Evolutionary conservation across 2,113 vertebrate species (phyloP).

Genomic region (Antechinus stuartii): DNA sequence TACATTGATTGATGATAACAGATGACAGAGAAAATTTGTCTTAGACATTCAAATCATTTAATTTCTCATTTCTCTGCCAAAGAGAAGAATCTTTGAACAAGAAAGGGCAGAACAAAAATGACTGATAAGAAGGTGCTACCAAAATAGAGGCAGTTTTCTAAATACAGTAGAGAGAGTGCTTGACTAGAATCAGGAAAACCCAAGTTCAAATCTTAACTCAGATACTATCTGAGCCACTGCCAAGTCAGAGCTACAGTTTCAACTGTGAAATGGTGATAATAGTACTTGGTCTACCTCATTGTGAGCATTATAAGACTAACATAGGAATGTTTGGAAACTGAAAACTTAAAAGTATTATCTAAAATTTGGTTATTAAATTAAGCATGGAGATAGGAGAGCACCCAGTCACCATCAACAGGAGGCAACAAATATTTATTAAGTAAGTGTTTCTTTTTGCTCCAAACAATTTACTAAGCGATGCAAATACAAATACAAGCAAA

Average conservation of each 20-base stretch:
- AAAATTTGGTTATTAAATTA: not conserved
- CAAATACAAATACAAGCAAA: not conserved
- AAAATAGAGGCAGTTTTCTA: not conserved
- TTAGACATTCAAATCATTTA: not conserved
- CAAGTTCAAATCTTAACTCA: not conserved
- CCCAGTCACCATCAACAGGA: not conserved
- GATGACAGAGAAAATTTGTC: not conserved
- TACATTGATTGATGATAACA: not conserved
- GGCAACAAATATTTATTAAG: not conserved
- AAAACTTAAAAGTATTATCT: not conserved
- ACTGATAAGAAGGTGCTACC: not conserved
- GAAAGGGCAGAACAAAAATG: not conserved
- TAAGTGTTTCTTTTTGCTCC: not conserved
- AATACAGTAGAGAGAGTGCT: not conserved
- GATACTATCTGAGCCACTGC: not conserved
- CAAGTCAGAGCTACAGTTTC: not conserved
- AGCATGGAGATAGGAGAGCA: not conserved
- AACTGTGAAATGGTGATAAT: not conserved
- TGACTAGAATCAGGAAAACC: not conserved
- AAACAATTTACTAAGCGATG: not conserved
- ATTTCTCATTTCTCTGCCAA: not conserved
- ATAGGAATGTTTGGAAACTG: not conserved
- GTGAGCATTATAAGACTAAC: not conserved
- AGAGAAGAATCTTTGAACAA: not conserved
- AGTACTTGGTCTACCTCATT: not conserved